A percentile compares a stretch with the other conserved stretches of the same genome.
These are phyloP conservation scores for Euzophera pinguis DNA, from an alignment of 2,888 invertebrate species.

Conservation along the genomic window DNA sequence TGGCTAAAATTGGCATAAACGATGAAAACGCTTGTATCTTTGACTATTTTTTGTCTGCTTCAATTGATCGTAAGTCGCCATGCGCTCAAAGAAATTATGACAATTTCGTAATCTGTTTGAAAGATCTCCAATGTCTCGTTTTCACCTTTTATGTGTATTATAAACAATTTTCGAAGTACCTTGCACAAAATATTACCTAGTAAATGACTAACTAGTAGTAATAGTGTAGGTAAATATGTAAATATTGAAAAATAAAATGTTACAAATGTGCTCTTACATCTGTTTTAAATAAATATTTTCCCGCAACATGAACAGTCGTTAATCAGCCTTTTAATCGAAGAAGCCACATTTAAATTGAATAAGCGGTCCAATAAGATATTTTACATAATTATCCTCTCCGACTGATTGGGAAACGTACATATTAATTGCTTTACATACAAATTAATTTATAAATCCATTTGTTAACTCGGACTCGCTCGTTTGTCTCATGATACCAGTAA, in stretches of 20 bases:
- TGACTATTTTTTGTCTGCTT: no score
- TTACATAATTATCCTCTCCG: conserved; percentile 11
- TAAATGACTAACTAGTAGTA: no score
- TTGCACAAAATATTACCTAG: no score
- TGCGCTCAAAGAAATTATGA: no score
- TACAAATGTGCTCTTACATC: not conserved
- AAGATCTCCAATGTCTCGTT: no score
- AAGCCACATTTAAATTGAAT: conserved; percentile 3
- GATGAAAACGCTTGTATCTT: no score
- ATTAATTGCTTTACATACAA: conserved; percentile 13
- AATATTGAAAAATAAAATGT: not conserved
- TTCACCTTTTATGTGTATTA: no score
- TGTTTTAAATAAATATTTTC: not conserved
- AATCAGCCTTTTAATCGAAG: conserved; percentile 3
- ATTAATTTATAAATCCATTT: conserved; percentile 13
- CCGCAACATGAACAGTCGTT: not conserved
- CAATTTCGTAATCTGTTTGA: no score
- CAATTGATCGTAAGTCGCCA: no score
- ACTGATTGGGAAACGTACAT: conserved; percentile 6
- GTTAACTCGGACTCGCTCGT: conserved; percentile 8
- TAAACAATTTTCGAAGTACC: no score
- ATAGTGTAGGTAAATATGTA: not conserved
- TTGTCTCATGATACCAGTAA: conserved; percentile 11
- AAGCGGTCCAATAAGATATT: conserved; percentile 9
- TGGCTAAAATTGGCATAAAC: no score